phyloP scores from a whole-genome alignment of 1,140 invertebrate species.

The Dreissena polymorpha region DNA sequence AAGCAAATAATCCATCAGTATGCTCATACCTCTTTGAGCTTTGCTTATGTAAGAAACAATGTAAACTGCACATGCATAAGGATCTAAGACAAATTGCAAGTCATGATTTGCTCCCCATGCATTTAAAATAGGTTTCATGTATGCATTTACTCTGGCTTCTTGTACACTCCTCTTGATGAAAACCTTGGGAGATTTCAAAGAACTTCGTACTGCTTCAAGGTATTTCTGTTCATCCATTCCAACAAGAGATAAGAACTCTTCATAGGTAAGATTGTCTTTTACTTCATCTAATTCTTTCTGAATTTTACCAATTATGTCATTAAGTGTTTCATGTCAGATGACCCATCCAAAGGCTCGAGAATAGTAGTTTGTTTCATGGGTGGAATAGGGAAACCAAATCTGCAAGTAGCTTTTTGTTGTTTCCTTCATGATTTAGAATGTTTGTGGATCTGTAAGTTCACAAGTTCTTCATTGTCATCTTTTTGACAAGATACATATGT shows the following conservation, averaged over 20 bases:
- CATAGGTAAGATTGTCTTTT: constrained; percentile 22
- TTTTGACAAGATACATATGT: constrained; percentile 52
- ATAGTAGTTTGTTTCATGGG: constrained; percentile 57
- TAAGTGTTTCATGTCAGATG: constrained; percentile 8
- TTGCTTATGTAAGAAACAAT: constrained; percentile 57
- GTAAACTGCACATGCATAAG: constrained; percentile 51
- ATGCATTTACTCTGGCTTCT: constrained; percentile 56
- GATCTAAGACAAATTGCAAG: constrained; percentile 57
- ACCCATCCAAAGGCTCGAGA: constrained; percentile 48
- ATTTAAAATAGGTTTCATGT: constrained; percentile 43
- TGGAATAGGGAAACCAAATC: constrained; percentile 61
- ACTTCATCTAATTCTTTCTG: constrained; percentile 23
- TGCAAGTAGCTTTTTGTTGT: constrained; percentile 23
- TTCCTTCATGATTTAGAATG: constrained; percentile 47
- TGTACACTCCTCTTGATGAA: constrained; percentile 53
- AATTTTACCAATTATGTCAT: constrained; percentile 37
- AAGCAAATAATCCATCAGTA: constrained; percentile 49
- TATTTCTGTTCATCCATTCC: constrained; percentile 52
- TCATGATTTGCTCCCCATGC: constrained; percentile 59
- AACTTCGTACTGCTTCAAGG: constrained; percentile 53
- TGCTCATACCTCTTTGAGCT: constrained; percentile 53
- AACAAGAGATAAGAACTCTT: constrained; percentile 53
- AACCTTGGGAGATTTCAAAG: constrained; percentile 45
- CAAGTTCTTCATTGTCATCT: constrained; percentile 5
- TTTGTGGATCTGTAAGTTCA: constrained; percentile 39